Percentiles rank a stretch among this genome's conserved stretches.
Evolutionary conservation across 2,888 invertebrate genomes (phyloP).

Genomic region (Isoperla grammatica): DNA sequence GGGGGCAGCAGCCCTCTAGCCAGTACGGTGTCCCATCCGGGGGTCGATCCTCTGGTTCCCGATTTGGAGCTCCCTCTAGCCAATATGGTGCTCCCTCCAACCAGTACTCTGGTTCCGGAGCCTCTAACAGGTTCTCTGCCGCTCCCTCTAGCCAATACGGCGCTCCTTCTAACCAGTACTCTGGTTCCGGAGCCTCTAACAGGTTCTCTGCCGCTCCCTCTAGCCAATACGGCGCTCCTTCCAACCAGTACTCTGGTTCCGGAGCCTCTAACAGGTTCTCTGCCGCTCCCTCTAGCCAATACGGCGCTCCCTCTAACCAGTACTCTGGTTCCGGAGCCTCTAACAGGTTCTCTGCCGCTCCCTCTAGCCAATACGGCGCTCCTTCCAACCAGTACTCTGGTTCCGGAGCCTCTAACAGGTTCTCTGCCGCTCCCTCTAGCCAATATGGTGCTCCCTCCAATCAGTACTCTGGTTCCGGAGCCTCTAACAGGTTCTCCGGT

Average conservation of each 20-base stretch:
- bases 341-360: background rate
- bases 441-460: constrained; percentile 29
- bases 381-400: constrained; percentile 2
- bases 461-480: too few species aligned
- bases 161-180: background rate
- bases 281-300: constrained; percentile 13
- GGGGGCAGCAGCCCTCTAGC: constrained; percentile 13
- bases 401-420: background rate
- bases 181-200: constrained; percentile 24
- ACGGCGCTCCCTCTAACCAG: constrained; percentile 1
- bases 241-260: constrained; percentile 36
- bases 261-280: constrained; percentile 8
- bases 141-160: background rate
- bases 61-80: constrained; percentile 16
- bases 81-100: constrained; percentile 26
- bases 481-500: too few species aligned
- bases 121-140: constrained; percentile 30
- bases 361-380: constrained; percentile 18
- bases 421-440: constrained; percentile 2
- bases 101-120: constrained; percentile 19
- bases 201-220: constrained; percentile 28
- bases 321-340: background rate
- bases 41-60: constrained; percentile 25
- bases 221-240: constrained; percentile 25
- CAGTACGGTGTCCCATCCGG: constrained; percentile 26